Evolutionary conservation across 2,113 vertebrate genomes (phyloP).

Genomic region (Alethe diademata): DNA sequence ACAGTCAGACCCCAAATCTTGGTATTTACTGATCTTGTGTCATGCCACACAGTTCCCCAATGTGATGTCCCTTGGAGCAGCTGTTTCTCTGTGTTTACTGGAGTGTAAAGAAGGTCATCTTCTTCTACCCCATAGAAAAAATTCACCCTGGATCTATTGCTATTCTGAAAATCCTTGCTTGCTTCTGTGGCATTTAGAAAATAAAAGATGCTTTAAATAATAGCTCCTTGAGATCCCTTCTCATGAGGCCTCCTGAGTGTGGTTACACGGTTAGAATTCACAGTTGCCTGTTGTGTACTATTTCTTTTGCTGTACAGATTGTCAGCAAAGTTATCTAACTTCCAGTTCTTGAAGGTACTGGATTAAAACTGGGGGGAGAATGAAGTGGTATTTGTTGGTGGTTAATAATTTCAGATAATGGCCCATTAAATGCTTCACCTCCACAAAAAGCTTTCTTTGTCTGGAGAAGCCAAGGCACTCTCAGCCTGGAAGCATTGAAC

Average conservation of each 20-base stretch:
- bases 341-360: neutral
- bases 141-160: neutral
- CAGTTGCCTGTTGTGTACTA: neutral
- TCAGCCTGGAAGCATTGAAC: neutral
- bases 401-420: neutral
- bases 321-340: neutral
- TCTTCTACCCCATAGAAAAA: neutral
- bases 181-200: neutral
- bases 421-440: neutral
- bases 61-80: neutral
- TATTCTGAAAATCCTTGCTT: neutral
- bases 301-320: neutral
- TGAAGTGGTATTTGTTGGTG: neutral
- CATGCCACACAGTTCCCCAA: neutral
- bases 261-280: neutral
- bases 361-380: neutral
- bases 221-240: constrained; percentile 1
- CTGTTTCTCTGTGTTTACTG: neutral
- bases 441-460: neutral
- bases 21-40: neutral
- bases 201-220: constrained; percentile 30
- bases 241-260: neutral
- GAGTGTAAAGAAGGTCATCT: neutral
- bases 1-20: neutral
- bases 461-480: neutral